Conservation (phyloP, 1,140 invertebrate species). For the Xylocopa sonorina region DNA sequence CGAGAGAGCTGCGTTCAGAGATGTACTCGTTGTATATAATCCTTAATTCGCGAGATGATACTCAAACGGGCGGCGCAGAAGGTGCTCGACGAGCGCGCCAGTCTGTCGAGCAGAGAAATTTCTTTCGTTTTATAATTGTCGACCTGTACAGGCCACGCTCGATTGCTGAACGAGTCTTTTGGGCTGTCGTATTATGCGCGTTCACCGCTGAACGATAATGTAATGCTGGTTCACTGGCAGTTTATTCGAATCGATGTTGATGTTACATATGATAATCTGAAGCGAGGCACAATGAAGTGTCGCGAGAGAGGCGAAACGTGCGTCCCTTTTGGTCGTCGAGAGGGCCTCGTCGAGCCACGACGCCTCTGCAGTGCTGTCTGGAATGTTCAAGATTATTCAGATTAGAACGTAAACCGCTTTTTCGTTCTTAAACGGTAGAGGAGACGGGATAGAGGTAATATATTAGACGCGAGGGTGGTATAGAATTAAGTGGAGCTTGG, state of each 20-base stretch:
- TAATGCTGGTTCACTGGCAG: conserved; percentile 37
- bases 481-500: conserved; percentile 47
- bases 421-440: conserved; percentile 34
- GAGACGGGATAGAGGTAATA: conserved; percentile 36
- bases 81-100: too few species aligned
- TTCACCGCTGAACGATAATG: conserved; percentile 20
- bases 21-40: neutral
- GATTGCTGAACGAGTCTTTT: too few species aligned
- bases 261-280: conserved; percentile 54
- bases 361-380: conserved; percentile 43
- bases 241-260: conserved; percentile 60
- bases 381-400: conserved; percentile 44
- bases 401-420: conserved; percentile 33
- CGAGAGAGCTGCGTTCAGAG: neutral
- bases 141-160: too few species aligned
- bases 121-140: too few species aligned
- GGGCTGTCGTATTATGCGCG: conserved; percentile 21
- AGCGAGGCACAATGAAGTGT: conserved; percentile 1
- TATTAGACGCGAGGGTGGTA: conserved; percentile 43
- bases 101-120: too few species aligned
- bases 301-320: too few species aligned
- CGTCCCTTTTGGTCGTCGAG: too few species aligned
- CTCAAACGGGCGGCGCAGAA: too few species aligned
- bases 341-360: too few species aligned
- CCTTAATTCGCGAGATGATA: neutral